Conservation (phyloP, 2,797 vertebrate genomes). For the Intellagama lesueurii region DNA sequence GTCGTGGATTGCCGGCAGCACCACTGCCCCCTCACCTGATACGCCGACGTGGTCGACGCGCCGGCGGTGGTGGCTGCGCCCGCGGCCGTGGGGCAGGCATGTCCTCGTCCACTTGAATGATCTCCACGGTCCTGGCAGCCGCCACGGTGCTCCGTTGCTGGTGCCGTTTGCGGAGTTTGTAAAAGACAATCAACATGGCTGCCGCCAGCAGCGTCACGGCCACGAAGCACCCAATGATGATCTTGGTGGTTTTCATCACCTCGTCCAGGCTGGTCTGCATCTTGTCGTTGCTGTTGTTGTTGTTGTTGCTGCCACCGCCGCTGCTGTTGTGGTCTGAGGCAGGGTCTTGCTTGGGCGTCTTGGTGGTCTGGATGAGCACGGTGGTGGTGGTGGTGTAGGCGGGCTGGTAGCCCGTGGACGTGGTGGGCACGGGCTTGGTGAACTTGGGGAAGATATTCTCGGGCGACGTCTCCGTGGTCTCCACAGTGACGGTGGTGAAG, state of each 20-base stretch:
- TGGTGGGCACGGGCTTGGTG: slow-evolving; percentile 88
- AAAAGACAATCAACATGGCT: slow-evolving; percentile 97
- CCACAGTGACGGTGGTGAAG: slow-evolving; percentile 96
- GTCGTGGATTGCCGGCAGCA: slow-evolving; percentile 90
- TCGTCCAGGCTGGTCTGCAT: slow-evolving; percentile 93
- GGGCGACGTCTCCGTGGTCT: slow-evolving; percentile 90
- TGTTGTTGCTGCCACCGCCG: not conserved
- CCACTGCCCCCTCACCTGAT: slow-evolving; percentile 89
- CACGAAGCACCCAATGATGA: slow-evolving; percentile 98
- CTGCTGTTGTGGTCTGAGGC: slow-evolving; percentile 84
- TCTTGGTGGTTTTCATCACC: slow-evolving; percentile 99
- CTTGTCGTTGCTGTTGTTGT: slow-evolving; percentile 79
- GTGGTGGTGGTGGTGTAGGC: slow-evolving; percentile 97
- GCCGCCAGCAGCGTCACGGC: slow-evolving; percentile 95
- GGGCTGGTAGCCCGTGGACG: slow-evolving; percentile 93
- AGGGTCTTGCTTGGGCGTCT: slow-evolving; percentile 88
- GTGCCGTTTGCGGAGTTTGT: slow-evolving; percentile 97
- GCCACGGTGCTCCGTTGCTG: slow-evolving; percentile 95
- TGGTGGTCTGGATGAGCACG: slow-evolving; percentile 92
- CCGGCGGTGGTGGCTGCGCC: slow-evolving; percentile 43
- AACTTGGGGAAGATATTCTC: slow-evolving; percentile 90
- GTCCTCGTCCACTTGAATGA: slow-evolving; percentile 94
- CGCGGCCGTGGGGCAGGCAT: slow-evolving; percentile 79
- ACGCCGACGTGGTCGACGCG: slow-evolving; percentile 80
- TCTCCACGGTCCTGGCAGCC: slow-evolving; percentile 92